Evolutionary conservation across 2,113 vertebrate species (phyloP).

Genomic region (Corvus moneduloides): DNA sequence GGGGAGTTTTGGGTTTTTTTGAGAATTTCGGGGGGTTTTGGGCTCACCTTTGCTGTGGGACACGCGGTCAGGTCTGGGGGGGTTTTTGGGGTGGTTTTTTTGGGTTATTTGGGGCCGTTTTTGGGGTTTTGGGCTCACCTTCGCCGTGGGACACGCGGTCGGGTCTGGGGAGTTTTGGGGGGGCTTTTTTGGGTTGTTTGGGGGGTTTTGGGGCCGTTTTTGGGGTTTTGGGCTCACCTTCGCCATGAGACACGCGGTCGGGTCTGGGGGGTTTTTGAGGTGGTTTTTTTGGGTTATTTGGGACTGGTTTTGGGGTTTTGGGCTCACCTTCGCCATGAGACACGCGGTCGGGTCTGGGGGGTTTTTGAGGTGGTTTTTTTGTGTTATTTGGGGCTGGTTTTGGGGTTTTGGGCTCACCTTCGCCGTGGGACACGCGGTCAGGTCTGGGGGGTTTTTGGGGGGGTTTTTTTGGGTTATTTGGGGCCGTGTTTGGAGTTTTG

Average conservation of each 20-base stretch:
- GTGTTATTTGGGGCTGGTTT: too few species aligned
- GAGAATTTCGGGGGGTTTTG: neutral
- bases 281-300: too few species aligned
- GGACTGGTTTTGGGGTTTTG: neutral
- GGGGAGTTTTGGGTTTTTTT: too few species aligned
- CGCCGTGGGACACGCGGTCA: too few species aligned
- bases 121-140: slow-evolving; percentile 62
- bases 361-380: too few species aligned
- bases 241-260: too few species aligned
- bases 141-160: slow-evolving; percentile 81
- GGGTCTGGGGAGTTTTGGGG: slow-evolving; percentile 71
- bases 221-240: neutral
- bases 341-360: slow-evolving; percentile 80
- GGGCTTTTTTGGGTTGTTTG: too few species aligned
- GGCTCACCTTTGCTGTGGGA: neutral
- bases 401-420: neutral
- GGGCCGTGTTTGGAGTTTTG: neutral
- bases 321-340: slow-evolving; percentile 56
- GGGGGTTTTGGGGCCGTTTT: too few species aligned
- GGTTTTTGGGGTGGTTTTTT: neutral
- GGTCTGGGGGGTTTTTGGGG: neutral
- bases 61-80: neutral
- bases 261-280: neutral
- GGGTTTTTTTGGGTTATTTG: too few species aligned
- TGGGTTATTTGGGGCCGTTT: neutral